Percentiles rank a stretch among this genome's conserved stretches.
Conservation (phyloP, 2,888 invertebrate species). For the Ariolimax columbianus region DNA sequence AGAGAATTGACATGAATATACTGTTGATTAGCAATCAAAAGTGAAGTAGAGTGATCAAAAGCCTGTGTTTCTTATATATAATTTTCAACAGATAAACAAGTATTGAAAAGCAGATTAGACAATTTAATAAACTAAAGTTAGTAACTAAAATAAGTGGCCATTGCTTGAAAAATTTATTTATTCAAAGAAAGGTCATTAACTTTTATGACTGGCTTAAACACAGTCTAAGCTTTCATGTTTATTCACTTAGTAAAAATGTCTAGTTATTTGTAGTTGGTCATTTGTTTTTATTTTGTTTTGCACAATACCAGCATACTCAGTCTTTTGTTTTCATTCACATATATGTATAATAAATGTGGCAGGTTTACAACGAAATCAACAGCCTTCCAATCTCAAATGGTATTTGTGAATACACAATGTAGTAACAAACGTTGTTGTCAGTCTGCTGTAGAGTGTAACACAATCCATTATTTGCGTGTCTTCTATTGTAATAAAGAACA, state of each 20-base stretch:
- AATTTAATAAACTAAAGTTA: too few species aligned
- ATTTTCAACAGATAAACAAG: too few species aligned
- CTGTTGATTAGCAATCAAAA: too few species aligned
- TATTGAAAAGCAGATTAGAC: too few species aligned
- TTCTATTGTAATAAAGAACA: background rate
- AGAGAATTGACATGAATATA: too few species aligned
- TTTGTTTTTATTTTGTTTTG: background rate
- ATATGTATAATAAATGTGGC: conserved; percentile 6
- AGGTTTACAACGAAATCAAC: conserved; percentile 25
- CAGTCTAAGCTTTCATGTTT: background rate
- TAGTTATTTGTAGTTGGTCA: background rate
- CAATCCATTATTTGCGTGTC: background rate
- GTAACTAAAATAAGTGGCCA: background rate
- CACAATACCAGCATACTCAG: background rate
- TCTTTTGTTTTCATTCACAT: background rate
- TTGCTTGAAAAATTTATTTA: background rate
- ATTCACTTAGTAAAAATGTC: background rate
- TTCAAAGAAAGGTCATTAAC: background rate
- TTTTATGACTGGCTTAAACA: background rate
- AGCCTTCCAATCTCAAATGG: conserved; percentile 10
- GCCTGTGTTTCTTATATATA: too few species aligned
- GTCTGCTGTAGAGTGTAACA: background rate
- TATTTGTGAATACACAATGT: background rate
- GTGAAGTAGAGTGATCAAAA: too few species aligned
- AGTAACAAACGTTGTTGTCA: background rate